Evolutionary conservation across 2,797 vertebrate genomes (phyloP), one percentile per base, ranked within the genome.

Genomic region (Champsocephalus esox): DNA sequence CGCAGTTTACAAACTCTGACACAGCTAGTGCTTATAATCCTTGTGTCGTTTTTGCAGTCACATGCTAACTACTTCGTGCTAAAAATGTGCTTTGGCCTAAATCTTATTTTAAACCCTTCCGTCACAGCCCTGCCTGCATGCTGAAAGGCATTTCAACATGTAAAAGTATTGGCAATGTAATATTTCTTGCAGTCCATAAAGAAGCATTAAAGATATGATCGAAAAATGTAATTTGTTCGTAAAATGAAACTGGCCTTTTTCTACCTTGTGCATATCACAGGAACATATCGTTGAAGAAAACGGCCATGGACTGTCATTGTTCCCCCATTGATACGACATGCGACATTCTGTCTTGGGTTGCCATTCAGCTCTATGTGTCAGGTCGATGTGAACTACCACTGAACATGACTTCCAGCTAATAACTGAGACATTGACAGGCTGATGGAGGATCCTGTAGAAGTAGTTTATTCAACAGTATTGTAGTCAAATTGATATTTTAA

Each of bases 301-400:
- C 49, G 49, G 60, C 70, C 59, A 74, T 19, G 62, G 32, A 46
- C 52, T 45, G 51, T 73, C 52, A 60, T 46, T 52, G 49, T 62
- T 73, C 55, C 50, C 7, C 70, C 54, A 56, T 7, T 55, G 57
- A 72, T 61, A 62, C 44, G 54, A 81, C 14, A 9, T 34, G 46
- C 51, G 24, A 41, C 68, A 21, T 45, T 55, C 72, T 61, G 69
- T 57, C 81, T 57, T 16, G 12, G 14, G 24, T 24, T 66, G 10
- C 57, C 79, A 61, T 73, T 81, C 28, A 68, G 68, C 75, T 68
- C 19, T 44, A 46, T 55, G 45, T 52, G 44, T 86, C 66, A 71
- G 59, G 60, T 80, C 63, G 79, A 57, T 48, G 61, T 67, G 61
- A 81, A 48, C 52, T 54, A 50, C 5, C 0, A 54, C 61, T 65